Evolutionary conservation across 2,797 vertebrate genomes (phyloP).

Genomic region (Enteromius paludinosus): DNA sequence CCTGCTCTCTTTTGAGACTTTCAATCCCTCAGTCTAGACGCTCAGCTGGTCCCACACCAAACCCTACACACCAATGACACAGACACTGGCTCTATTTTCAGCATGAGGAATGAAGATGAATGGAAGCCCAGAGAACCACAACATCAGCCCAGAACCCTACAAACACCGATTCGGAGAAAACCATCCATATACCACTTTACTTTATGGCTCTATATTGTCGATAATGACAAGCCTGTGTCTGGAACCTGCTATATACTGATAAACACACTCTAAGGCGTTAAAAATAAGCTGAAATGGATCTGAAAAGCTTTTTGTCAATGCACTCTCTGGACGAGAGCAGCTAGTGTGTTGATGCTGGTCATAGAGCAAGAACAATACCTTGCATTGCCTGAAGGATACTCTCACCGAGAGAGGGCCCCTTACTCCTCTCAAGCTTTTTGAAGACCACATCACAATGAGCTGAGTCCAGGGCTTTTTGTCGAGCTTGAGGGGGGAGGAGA

Average conservation of each 20-base stretch:
- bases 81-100: constrained; percentile 38
- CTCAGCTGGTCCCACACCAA: constrained; percentile 51
- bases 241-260: constrained; percentile 10
- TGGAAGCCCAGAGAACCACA: constrained; percentile 37
- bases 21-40: constrained; percentile 59
- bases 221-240: constrained; percentile 26
- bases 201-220: constrained; percentile 13
- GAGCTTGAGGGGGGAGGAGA: constrained; percentile 29
- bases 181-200: constrained; percentile 6
- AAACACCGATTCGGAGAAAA: constrained; percentile 28
- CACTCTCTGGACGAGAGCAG: background rate
- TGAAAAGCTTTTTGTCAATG: constrained; percentile 29
- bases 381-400: constrained; percentile 42
- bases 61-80: constrained; percentile 40
- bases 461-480: constrained; percentile 43
- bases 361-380: constrained; percentile 47
- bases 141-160: constrained; percentile 27
- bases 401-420: constrained; percentile 27
- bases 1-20: constrained; percentile 42
- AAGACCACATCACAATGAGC: constrained; percentile 45
- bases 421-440: constrained; percentile 19
- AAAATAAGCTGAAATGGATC: constrained; percentile 16
- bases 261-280: constrained; percentile 5
- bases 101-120: constrained; percentile 46
- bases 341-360: constrained; percentile 45